Evolutionary conservation across 2,888 invertebrate genomes (phyloP).

Genomic region (Latrodectus elegans): DNA sequence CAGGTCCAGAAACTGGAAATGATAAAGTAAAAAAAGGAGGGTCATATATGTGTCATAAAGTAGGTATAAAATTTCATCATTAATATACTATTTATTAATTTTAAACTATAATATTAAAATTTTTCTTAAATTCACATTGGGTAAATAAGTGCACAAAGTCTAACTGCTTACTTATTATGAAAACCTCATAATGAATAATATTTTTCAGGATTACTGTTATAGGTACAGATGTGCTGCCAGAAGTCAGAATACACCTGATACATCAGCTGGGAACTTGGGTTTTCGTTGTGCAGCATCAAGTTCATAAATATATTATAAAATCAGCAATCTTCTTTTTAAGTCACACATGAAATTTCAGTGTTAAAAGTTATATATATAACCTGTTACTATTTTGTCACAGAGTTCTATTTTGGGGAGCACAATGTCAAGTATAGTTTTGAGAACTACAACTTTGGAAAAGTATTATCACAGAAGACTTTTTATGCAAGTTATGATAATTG

Average conservation of each 20-base stretch:
- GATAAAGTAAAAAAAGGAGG: constrained; percentile 97
- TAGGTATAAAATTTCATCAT: constrained; percentile 32
- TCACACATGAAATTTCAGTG: too few species aligned
- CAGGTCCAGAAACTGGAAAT: constrained; percentile 76
- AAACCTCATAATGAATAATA: neutral
- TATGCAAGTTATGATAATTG: too few species aligned
- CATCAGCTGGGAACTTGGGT: constrained; percentile 93
- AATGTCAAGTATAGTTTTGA: too few species aligned
- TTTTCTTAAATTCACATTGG: too few species aligned
- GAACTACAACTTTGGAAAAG: too few species aligned
- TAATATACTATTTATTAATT: neutral
- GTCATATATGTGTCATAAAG: constrained; percentile 90
- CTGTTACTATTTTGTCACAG: too few species aligned
- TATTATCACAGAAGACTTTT: too few species aligned
- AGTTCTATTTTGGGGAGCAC: too few species aligned
- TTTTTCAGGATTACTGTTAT: constrained; percentile 85
- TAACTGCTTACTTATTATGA: too few species aligned
- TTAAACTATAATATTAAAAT: neutral
- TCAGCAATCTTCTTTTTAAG: too few species aligned
- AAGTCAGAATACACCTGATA: constrained; percentile 94
- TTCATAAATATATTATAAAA: neutral
- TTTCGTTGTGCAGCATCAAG: constrained; percentile 85
- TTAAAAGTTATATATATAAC: too few species aligned
- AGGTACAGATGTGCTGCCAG: constrained; percentile 95
- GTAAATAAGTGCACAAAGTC: too few species aligned